Conservation (phyloP, 2,888 invertebrate species). For the Ceraclea dissimilis region DNA sequence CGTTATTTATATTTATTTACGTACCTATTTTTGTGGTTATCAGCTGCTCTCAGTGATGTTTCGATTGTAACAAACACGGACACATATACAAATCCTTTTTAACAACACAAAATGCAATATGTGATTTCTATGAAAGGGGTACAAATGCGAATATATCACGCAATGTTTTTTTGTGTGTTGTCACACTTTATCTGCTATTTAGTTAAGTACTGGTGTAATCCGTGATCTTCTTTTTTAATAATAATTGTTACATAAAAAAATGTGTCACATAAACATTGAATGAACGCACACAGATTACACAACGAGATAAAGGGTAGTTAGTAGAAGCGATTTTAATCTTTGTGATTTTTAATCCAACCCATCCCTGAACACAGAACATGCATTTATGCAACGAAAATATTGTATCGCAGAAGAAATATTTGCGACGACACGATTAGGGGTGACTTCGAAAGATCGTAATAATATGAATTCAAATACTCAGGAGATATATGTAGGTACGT, state of each 20-base stretch:
- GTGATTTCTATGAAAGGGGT: no score
- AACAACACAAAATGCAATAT: no score
- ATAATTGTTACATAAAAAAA: not conserved
- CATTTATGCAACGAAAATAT: not conserved
- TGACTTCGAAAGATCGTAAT: no score
- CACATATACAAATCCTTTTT: no score
- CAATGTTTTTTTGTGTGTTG: not conserved
- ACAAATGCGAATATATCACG: conserved; percentile 1
- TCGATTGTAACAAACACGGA: no score
- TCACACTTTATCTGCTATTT: no score
- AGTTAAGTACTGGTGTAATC: not conserved
- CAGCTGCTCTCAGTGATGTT: no score
- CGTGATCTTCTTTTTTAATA: not conserved
- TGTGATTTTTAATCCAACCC: not conserved
- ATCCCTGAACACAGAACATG: not conserved
- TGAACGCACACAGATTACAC: not conserved
- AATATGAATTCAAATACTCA: no score
- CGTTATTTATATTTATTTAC: no score
- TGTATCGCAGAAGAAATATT: not conserved
- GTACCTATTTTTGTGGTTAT: no score
- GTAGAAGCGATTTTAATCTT: not conserved
- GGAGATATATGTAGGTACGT: no score
- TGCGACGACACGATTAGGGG: not conserved
- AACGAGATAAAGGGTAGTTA: not conserved
- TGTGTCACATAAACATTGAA: conserved; percentile 1